phyloP scores from a whole-genome alignment of 2,888 invertebrate species.

The Serripes groenlandicus region DNA sequence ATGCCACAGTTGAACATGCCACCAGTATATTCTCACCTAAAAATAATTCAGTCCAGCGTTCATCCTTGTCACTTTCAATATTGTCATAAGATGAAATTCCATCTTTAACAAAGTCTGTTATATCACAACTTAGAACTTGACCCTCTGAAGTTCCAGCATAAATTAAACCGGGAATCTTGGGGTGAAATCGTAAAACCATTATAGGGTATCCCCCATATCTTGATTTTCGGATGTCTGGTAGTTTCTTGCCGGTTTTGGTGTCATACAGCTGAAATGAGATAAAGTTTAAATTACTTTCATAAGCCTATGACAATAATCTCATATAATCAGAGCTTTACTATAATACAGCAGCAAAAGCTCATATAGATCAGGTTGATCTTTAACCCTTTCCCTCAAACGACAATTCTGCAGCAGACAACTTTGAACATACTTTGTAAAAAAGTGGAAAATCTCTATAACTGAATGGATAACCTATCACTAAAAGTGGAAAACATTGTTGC shows the following conservation, averaged over 20 bases:
- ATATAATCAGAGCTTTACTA: too few species aligned
- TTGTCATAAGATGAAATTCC: constrained; percentile 42
- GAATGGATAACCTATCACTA: too few species aligned
- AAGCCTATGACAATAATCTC: too few species aligned
- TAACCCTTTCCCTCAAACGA: too few species aligned
- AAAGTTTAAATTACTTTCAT: too few species aligned
- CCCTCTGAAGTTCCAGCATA: constrained; percentile 82
- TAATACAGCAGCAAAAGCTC: too few species aligned
- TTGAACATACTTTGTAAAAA: too few species aligned
- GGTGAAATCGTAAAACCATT: constrained; percentile 82
- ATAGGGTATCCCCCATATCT: constrained; percentile 81
- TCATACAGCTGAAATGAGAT: constrained; percentile 71
- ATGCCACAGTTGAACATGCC: too few species aligned
- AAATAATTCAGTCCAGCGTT: constrained; percentile 61
- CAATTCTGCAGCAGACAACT: too few species aligned
- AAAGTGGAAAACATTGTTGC: too few species aligned
- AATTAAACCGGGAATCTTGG: constrained; percentile 77
- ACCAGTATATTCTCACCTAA: constrained; percentile 67
- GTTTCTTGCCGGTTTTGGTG: constrained; percentile 68
- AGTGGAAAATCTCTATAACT: too few species aligned
- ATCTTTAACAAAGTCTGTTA: constrained; percentile 64
- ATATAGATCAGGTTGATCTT: too few species aligned
- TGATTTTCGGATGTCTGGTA: constrained; percentile 74
- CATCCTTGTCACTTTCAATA: constrained; percentile 55
- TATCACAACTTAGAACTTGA: constrained; percentile 76